These are phyloP conservation scores for Avahi laniger DNA, from an alignment of 2,797 vertebrate species.

Conservation along the genomic window DNA sequence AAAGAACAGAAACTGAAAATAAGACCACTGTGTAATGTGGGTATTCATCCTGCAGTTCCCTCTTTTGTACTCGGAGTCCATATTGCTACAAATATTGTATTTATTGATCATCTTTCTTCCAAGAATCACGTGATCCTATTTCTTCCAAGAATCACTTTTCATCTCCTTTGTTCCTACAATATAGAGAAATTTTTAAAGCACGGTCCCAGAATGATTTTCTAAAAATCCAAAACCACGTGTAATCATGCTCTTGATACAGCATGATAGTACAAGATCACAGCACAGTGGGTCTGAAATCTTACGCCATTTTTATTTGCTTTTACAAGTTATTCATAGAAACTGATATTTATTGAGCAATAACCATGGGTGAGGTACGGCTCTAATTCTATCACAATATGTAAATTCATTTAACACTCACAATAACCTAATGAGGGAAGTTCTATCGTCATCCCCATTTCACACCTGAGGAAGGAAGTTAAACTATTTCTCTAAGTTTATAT, in stretches of 20 bases:
- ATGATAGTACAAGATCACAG: neutral
- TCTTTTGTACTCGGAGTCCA: neutral
- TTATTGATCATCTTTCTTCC: neutral
- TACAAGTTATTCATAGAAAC: neutral
- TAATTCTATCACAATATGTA: neutral
- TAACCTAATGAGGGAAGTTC: neutral
- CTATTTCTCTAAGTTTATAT: neutral
- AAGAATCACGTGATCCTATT: neutral
- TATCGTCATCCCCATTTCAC: neutral
- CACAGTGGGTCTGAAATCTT: neutral
- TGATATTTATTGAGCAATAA: neutral
- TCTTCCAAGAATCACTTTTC: neutral
- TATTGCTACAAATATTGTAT: neutral
- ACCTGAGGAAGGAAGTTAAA: neutral
- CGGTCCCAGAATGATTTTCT: neutral
- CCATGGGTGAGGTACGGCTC: neutral
- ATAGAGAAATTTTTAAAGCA: neutral
- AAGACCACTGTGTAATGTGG: accelerated
- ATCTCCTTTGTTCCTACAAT: neutral
- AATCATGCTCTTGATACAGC: neutral
- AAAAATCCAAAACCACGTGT: neutral
- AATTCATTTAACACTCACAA: neutral
- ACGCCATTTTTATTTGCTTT: neutral
- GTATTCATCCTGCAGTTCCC: accelerated
- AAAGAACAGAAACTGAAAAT: neutral